Percentiles rank a stretch among this genome's conserved stretches.
Evolutionary conservation across 1,140 invertebrate genomes (phyloP).

Genomic region (silkworm (Bombyx mori)): ASM3026992v2 NC_085121.1:10880501-10881000

Average conservation of each 20-base stretch:
- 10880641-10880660: too few relatives aligned
- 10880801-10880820: slow-evolving; percentile 17
- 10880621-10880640: too few relatives aligned
- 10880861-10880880: slow-evolving; percentile 11
- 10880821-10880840: slow-evolving; percentile 28
- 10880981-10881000: neutral
- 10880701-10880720: too few relatives aligned
- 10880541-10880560: neutral
- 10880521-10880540: too few relatives aligned
- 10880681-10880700: too few relatives aligned
- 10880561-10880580: neutral
- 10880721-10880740: neutral
- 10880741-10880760: slow-evolving; percentile 15
- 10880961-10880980: too few relatives aligned
- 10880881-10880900: slow-evolving; percentile 28
- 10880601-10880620: neutral
- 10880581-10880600: neutral
- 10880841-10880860: slow-evolving; percentile 16
- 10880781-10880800: slow-evolving; percentile 10
- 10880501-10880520: too few relatives aligned
- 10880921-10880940: neutral
- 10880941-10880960: neutral
- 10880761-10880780: slow-evolving; percentile 11
- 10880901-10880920: slow-evolving; percentile 14
- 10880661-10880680: too few relatives aligned